A percentile compares a stretch with the other conserved stretches of the same genome.
These are phyloP conservation scores for Thryonomys swinderianus DNA, from an alignment of 2,113 vertebrate species.

Conservation along the genomic window DNA sequence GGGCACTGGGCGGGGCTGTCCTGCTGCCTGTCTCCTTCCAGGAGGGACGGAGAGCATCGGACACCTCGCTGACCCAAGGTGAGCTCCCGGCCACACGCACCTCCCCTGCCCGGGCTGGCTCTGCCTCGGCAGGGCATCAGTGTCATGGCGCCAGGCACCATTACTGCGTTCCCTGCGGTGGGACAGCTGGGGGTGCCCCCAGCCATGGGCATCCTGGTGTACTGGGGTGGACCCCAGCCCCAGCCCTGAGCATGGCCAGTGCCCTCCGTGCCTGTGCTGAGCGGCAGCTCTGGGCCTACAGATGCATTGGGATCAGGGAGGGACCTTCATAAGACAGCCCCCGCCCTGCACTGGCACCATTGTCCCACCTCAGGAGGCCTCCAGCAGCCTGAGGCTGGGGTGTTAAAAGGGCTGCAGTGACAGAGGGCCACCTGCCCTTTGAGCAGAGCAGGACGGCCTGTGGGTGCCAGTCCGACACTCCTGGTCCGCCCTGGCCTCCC, in stretches of 20 bases:
- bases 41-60: conserved; percentile 97
- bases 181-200: too few species aligned
- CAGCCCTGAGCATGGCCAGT: neutral
- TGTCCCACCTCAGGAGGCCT: neutral
- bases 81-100: neutral
- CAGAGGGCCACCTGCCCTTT: neutral
- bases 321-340: neutral
- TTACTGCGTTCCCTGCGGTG: fast-evolving
- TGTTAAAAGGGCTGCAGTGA: neutral
- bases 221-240: neutral
- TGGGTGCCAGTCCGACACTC: neutral
- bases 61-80: conserved; percentile 99
- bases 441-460: neutral
- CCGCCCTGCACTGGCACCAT: too few species aligned
- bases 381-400: neutral
- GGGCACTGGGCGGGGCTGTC: conserved; percentile 88
- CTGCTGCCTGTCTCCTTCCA: conserved; percentile 92
- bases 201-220: neutral
- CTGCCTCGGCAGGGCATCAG: fast-evolving
- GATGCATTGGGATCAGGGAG: neutral
- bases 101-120: fast-evolving
- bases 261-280: fast-evolving
- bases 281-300: neutral
- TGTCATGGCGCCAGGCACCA: fast-evolving
- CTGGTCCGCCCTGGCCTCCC: neutral